Conservation (phyloP, 2,888 invertebrate species). For the Corythucha ciliata region DNA sequence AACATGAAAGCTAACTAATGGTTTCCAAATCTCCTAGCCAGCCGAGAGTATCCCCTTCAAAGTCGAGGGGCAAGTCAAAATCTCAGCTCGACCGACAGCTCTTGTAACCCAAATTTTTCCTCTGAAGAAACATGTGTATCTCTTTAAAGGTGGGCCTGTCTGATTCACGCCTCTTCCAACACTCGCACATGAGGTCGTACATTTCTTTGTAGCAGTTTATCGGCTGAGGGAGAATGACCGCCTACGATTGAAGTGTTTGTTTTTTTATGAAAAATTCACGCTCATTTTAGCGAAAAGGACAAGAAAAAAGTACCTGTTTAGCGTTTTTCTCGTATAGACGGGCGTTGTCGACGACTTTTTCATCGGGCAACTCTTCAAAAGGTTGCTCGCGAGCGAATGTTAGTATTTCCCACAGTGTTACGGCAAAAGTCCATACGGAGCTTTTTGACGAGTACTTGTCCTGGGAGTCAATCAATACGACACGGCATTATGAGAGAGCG, state of each 20-base stretch:
- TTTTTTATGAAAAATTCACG: background rate
- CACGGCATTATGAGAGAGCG: background rate
- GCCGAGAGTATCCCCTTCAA: too few species aligned
- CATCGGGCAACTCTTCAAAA: slow-evolving; percentile 67
- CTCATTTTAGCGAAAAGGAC: background rate
- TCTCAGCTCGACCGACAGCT: slow-evolving; percentile 27
- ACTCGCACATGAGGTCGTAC: slow-evolving; percentile 74
- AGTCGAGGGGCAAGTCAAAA: too few species aligned
- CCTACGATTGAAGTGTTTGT: background rate
- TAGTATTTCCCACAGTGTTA: slow-evolving; percentile 78
- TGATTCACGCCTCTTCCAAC: slow-evolving; percentile 68
- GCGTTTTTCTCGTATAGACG: slow-evolving; percentile 66
- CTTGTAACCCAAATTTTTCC: slow-evolving; percentile 59
- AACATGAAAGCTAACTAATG: too few species aligned
- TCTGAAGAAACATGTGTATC: slow-evolving; percentile 69
- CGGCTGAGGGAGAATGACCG: slow-evolving; percentile 51
- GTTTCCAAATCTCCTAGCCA: too few species aligned
- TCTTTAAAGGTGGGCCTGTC: slow-evolving; percentile 72
- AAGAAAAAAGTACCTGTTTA: slow-evolving; percentile 50
- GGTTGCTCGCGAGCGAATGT: slow-evolving; percentile 75
- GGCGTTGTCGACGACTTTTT: slow-evolving; percentile 73
- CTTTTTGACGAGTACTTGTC: slow-evolving; percentile 73
- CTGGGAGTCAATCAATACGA: slow-evolving; percentile 44
- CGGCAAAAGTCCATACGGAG: slow-evolving; percentile 83
- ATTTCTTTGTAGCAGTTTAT: slow-evolving; percentile 67